Evolutionary conservation across 2,888 invertebrate species (phyloP).

Genomic region (Cerastoderma edule): DNA sequence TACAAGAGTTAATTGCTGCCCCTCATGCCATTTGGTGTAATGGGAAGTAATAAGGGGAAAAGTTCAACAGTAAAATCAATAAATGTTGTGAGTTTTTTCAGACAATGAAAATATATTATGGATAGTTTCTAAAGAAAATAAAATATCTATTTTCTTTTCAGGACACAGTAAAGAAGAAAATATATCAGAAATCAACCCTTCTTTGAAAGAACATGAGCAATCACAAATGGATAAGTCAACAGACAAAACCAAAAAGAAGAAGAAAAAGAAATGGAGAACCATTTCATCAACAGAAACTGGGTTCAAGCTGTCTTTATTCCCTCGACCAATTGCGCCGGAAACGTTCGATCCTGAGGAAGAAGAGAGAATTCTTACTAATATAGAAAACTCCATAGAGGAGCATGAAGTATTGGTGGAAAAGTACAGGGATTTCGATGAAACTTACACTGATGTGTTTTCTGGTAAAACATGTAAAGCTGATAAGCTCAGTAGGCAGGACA

Average conservation of each 20-base stretch:
- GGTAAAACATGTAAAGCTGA: slow-evolving; percentile 55
- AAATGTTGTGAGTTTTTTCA: no score
- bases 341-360: slow-evolving; percentile 50
- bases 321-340: slow-evolving; percentile 55
- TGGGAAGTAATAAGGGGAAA: no score
- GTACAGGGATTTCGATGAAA: slow-evolving; percentile 48
- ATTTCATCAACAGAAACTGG: slow-evolving; percentile 62
- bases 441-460: slow-evolving; percentile 39
- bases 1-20: no score
- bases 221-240: not conserved
- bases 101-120: no score
- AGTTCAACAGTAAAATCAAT: no score
- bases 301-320: slow-evolving; percentile 70
- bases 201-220: not conserved
- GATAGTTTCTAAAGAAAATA: no score
- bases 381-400: slow-evolving; percentile 47
- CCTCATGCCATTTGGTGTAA: no score
- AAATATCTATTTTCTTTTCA: no score
- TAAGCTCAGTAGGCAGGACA: slow-evolving; percentile 62
- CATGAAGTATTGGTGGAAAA: slow-evolving; percentile 54
- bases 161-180: slow-evolving; percentile 1
- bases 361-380: slow-evolving; percentile 39
- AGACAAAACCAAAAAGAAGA: slow-evolving; percentile 35
- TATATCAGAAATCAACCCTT: not conserved
- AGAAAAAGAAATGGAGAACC: slow-evolving; percentile 71